Evolutionary conservation across 2,113 vertebrate genomes (phyloP).

Genomic region (Uria lomvia): DNA sequence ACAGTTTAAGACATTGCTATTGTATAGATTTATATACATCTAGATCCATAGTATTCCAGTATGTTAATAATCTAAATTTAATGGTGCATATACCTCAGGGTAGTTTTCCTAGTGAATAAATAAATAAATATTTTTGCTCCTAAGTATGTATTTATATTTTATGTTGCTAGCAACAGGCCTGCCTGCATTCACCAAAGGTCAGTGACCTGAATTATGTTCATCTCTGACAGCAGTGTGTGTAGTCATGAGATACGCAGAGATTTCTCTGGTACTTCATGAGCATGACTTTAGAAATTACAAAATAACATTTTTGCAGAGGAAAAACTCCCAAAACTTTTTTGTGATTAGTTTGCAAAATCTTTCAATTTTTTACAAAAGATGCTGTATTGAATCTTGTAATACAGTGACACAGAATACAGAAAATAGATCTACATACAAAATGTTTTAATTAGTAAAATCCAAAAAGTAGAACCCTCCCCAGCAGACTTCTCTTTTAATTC

Average conservation of each 20-base stretch:
- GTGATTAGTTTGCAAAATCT: background rate
- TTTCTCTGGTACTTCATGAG: background rate
- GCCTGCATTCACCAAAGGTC: constrained; percentile 28
- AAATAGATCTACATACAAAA: background rate
- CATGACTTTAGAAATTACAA: background rate
- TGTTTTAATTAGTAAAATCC: background rate
- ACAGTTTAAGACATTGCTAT: background rate
- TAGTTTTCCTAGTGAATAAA: background rate
- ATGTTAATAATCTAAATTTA: background rate
- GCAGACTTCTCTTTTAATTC: background rate
- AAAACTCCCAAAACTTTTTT: background rate
- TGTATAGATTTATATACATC: background rate
- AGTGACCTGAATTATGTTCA: constrained; percentile 51
- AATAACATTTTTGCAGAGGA: background rate
- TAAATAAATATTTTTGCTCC: background rate
- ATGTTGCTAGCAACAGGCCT: constrained; percentile 37
- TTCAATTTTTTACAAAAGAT: background rate
- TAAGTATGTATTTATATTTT: constrained; percentile 32
- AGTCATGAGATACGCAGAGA: background rate
- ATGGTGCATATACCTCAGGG: background rate
- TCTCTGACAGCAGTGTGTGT: background rate
- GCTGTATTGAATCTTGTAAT: background rate
- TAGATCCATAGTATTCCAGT: background rate
- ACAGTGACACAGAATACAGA: background rate
- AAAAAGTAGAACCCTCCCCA: background rate